phyloP scores from a whole-genome alignment of 2,113 vertebrate species.

The Cepphus grylle region DNA sequence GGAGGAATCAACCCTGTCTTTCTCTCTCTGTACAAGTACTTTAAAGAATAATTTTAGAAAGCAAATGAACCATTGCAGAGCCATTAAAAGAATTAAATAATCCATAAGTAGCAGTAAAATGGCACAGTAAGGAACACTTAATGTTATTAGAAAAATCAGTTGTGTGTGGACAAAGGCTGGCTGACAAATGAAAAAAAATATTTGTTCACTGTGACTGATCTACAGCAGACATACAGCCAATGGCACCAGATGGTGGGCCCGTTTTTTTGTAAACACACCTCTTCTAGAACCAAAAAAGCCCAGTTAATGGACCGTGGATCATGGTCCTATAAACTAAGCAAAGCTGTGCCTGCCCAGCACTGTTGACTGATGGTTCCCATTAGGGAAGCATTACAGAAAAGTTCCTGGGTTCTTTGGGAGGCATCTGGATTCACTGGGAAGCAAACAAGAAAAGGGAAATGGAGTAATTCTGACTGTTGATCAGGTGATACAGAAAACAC shows the following conservation, averaged over 20 bases:
- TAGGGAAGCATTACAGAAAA: neutral
- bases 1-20: neutral
- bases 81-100: constrained; percentile 45
- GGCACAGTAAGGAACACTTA: neutral
- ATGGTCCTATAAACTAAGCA: neutral
- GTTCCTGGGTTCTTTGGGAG: neutral
- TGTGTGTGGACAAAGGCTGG: neutral
- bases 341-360: neutral
- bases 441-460: neutral
- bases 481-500: neutral
- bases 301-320: neutral
- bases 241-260: constrained; percentile 4
- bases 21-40: neutral
- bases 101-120: constrained; percentile 17
- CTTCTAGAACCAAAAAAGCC: constrained; percentile 5
- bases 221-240: neutral
- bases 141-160: neutral
- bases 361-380: neutral
- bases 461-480: neutral
- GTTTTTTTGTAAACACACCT: neutral
- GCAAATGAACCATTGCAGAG: constrained; percentile 5
- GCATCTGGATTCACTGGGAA: neutral
- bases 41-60: constrained; percentile 36
- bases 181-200: constrained; percentile 10
- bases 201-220: neutral